Conservation (phyloP, 1,140 invertebrate species). For the Pectinophora gossypiella region DNA sequence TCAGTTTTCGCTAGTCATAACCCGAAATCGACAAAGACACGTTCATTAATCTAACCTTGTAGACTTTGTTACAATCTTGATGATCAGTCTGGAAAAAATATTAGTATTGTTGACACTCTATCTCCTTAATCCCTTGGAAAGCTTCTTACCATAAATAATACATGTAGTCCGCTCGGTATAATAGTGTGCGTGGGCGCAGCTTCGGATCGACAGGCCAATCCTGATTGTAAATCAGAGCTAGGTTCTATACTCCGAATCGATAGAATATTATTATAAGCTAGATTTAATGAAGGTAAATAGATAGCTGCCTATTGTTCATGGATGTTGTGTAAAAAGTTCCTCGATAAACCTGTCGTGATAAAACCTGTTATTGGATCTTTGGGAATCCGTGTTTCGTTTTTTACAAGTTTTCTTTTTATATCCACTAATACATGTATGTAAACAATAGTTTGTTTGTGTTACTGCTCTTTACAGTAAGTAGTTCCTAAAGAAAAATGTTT, state of each 20-base stretch:
- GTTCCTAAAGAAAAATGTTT: no score
- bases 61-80: neutral
- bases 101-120: constrained; percentile 63
- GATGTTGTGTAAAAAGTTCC: no score
- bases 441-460: no score
- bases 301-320: no score
- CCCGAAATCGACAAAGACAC: neutral
- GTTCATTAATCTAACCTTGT: neutral
- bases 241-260: neutral
- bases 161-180: constrained; percentile 63
- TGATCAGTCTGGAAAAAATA: constrained; percentile 22
- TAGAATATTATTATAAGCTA: constrained; percentile 28
- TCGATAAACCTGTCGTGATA: no score
- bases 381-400: no score
- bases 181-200: constrained; percentile 64
- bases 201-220: constrained; percentile 60
- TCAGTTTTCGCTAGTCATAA: no score
- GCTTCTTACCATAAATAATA: constrained; percentile 74
- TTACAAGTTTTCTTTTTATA: no score
- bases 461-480: no score
- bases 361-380: no score
- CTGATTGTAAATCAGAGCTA: constrained; percentile 67
- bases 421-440: no score
- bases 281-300: no score
- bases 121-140: constrained; percentile 69